These are phyloP conservation scores for Bellardia pandia DNA, from an alignment of 2,888 invertebrate genomes.

Conservation along the genomic window DNA sequence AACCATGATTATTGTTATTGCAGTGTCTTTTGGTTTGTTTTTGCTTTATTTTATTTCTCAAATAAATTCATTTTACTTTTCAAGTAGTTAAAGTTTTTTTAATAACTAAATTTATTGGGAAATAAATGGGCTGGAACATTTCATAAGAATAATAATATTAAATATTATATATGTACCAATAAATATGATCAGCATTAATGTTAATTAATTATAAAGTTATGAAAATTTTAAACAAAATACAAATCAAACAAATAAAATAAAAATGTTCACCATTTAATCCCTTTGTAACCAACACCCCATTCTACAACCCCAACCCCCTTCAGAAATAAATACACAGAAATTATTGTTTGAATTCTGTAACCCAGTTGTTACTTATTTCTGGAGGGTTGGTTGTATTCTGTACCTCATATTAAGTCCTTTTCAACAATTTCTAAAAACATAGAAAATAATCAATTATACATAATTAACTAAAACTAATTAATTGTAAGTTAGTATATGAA, in stretches of 20 bases:
- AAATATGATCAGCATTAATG: neutral
- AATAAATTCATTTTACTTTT: constrained; percentile 60
- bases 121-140: constrained; percentile 81
- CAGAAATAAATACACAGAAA: neutral
- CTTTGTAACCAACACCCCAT: constrained; percentile 4
- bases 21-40: constrained; percentile 63
- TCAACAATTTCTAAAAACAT: neutral
- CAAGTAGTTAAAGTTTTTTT: constrained; percentile 78
- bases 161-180: neutral
- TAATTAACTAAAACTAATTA: constrained; percentile 12
- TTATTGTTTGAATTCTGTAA: neutral
- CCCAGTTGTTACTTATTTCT: neutral
- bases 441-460: neutral
- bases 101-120: constrained; percentile 83
- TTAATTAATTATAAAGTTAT: neutral
- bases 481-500: constrained; percentile 45
- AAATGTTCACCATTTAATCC: constrained; percentile 72
- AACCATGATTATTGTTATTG: constrained; percentile 7
- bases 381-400: neutral
- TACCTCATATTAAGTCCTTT: neutral
- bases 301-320: neutral
- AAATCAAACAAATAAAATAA: constrained; percentile 1
- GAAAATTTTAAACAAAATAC: neutral
- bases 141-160: constrained; percentile 3
- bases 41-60: neutral